Evolutionary conservation across 2,797 vertebrate species (phyloP), one percentile per base, ranked within the genome.

Genomic region (Clarias pachynema): DNA sequence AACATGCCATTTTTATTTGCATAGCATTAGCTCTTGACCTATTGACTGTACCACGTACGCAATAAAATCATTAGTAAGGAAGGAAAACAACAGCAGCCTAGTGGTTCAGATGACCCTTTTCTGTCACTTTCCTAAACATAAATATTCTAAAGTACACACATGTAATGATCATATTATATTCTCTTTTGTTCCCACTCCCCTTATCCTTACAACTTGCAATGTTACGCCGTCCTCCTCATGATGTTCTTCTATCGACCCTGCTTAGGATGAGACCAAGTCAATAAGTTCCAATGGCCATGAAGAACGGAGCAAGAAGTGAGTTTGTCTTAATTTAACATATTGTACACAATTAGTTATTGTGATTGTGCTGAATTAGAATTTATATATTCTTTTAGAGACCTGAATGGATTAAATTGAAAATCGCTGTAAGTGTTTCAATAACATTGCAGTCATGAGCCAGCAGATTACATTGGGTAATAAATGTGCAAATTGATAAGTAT

Each of bases 191-290:
- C 96, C 95, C 94, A 90, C 96, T 87, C 85, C 95, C 95, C 94
- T 94, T 95, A 94, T 95, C 95, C 96, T 96, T 94, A 96, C 97
- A 94, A 96, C 96, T 97, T 96, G 95, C 97, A 97, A 96, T 97
- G 94, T 97, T 97, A 94, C 96, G 96, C 88, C 96, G 96, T 96
- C 96, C 95, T 96, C 96, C 96, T 98, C 96, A 97, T 94, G 96
- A 97, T 99, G 96, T 98, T 97, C 97, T 98, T 97, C 96, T 98
- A 96, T 99, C 96, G 95, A 97, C 96, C 96, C 96, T 96, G 96
- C 96, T 96, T 97, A 99, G 97, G 97, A 99, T 94, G 97, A 98
- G 94, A 93, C 95, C 95, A 99, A 97, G 95, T 93, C 95, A 94
- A 96, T 92, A 94, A 98, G 96, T 95, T 96, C 97, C 91, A 96